Evolutionary conservation across 2,113 vertebrate genomes (phyloP).

Genomic region (Rhinoptilus africanus): DNA sequence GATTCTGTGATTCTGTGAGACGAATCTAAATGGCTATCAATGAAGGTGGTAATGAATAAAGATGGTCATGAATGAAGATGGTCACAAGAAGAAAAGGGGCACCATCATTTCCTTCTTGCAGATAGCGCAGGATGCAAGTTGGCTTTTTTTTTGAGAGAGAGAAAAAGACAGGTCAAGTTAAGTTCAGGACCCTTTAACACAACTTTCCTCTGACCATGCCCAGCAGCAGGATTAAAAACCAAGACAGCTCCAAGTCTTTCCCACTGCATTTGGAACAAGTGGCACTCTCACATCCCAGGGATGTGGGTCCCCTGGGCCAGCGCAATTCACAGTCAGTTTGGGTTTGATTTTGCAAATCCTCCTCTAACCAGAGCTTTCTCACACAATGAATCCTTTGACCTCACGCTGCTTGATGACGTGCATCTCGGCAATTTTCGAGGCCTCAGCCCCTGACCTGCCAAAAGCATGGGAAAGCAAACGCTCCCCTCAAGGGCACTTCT

Average conservation of each 20-base stretch:
- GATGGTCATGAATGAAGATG: not conserved
- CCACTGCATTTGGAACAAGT: not conserved
- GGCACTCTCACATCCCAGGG: not conserved
- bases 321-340: not conserved
- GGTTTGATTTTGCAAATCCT: not conserved
- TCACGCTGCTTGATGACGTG: not conserved
- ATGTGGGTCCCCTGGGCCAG: not conserved
- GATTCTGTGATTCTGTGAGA: too few species aligned
- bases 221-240: not conserved
- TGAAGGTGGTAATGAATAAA: not conserved
- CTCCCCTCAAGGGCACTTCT: not conserved
- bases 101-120: not conserved
- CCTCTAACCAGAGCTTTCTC: not conserved
- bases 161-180: not conserved
- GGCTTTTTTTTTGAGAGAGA: not conserved
- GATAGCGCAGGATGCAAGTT: not conserved
- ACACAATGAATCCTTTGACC: slow-evolving; percentile 46
- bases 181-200: not conserved
- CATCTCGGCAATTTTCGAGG: not conserved
- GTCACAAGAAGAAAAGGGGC: not conserved
- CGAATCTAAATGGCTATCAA: not conserved
- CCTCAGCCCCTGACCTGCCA: not conserved
- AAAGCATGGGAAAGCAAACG: not conserved
- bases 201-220: not conserved
- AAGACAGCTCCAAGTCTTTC: not conserved